Conservation (phyloP, 2,113 vertebrate genomes). For the Myodes glareolus region DNA sequence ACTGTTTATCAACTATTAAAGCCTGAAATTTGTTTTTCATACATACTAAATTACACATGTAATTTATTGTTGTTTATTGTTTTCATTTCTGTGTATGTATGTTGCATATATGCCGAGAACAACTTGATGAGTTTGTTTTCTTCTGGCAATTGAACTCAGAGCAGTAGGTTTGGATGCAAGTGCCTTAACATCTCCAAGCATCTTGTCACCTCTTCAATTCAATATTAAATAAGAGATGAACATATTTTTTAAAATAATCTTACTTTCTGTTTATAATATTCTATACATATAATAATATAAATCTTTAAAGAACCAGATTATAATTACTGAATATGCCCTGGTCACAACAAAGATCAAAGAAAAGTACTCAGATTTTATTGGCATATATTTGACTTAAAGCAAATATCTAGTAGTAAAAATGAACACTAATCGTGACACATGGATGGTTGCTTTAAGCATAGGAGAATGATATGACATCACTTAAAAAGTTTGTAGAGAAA, state of each 20-base stretch:
- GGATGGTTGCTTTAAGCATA: background rate
- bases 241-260: background rate
- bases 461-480: background rate
- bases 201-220: background rate
- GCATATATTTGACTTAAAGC: background rate
- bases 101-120: background rate
- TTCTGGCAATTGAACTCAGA: background rate
- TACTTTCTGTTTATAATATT: background rate
- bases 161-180: too few species aligned
- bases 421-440: background rate
- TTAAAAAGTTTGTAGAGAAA: background rate
- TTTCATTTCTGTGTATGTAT: background rate
- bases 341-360: background rate
- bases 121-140: background rate
- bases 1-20: background rate
- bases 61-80: background rate
- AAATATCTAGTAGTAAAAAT: background rate
- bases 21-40: background rate
- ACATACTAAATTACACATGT: background rate
- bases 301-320: background rate
- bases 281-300: background rate
- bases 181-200: background rate
- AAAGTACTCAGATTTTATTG: background rate
- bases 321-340: background rate
- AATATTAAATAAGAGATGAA: conserved; percentile 21